A percentile compares a stretch with the other conserved stretches of the same genome.
These are phyloP conservation scores for crab-eating macaque (Macaca fascicularis) DNA, from an alignment of 2,113 vertebrate genomes.

Conservation along the genomic window T2T-MFA8v1.1 NC_088376.1:78122501-78123000, in stretches of 20 bases:
- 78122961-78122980: constrained; percentile 61
- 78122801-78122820: constrained; percentile 69
- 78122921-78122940: constrained; percentile 57
- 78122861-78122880: constrained; percentile 69
- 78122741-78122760: constrained; percentile 59
- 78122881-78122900: constrained; percentile 71
- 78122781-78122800: constrained; percentile 67
- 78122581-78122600: not conserved
- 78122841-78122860: constrained; percentile 51
- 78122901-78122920: constrained; percentile 69
- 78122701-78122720: constrained; percentile 21
- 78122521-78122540: constrained; percentile 23
- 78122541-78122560: not conserved
- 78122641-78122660: constrained; percentile 51
- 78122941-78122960: constrained; percentile 66
- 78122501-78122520: constrained; percentile 21
- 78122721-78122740: constrained; percentile 54
- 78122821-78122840: constrained; percentile 59
- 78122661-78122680: constrained; percentile 35
- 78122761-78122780: constrained; percentile 51
- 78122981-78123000: constrained; percentile 61
- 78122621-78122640: constrained; percentile 9
- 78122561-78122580: too few species aligned
- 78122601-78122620: not conserved
- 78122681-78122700: constrained; percentile 45